phyloP scores from a whole-genome alignment of 2,113 vertebrate genomes.

The Collichthys lucidus region DNA sequence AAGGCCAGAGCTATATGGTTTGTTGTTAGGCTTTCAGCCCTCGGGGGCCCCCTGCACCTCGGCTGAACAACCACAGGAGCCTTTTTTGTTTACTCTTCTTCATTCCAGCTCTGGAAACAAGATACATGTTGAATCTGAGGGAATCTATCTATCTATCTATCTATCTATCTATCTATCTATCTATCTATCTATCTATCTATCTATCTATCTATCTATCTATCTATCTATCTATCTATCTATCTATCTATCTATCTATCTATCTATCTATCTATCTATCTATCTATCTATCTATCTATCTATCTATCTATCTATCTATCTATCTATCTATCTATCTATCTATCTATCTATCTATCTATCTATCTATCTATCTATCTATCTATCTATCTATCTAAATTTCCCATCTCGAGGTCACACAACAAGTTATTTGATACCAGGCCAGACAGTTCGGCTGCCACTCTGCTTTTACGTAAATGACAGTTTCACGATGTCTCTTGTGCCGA shows the following conservation, averaged over 20 bases:
- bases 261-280: constrained; percentile 46
- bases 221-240: constrained; percentile 47
- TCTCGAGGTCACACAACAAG: constrained; percentile 8
- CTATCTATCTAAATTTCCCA: constrained; percentile 37
- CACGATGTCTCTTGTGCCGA: constrained; percentile 41
- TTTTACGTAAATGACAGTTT: constrained; percentile 73
- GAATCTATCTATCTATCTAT: constrained; percentile 45
- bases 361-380: constrained; percentile 25
- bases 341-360: constrained; percentile 46
- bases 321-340: constrained; percentile 49
- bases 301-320: constrained; percentile 43
- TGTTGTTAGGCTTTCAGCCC: constrained; percentile 59
- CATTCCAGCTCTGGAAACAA: constrained; percentile 13
- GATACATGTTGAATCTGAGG: constrained; percentile 23
- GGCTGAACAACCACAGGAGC: constrained; percentile 45
- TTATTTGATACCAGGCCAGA: constrained; percentile 52
- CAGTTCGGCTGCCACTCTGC: constrained; percentile 34
- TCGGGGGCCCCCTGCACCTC: constrained; percentile 47
- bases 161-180: too few species aligned
- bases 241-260: constrained; percentile 49
- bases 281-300: constrained; percentile 25
- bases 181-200: too few species aligned
- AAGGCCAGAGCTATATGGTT: constrained; percentile 56
- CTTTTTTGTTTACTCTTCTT: constrained; percentile 34
- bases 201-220: too few species aligned